Evolutionary conservation across 2,113 vertebrate genomes (phyloP).

Genomic region (Callospermophilus lateralis): DNA sequence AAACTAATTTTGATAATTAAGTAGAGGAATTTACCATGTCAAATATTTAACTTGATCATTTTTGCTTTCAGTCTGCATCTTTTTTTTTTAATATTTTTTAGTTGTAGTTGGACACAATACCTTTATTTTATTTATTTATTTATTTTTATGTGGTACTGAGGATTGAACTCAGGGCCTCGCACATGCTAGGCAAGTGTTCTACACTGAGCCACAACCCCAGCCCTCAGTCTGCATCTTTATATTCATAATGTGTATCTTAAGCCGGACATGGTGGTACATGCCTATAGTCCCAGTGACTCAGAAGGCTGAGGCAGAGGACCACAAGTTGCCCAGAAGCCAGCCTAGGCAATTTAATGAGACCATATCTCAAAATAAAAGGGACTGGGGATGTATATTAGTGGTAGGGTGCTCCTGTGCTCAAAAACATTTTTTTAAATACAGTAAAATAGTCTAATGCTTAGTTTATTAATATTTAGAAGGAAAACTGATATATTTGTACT

Average conservation of each 20-base stretch:
- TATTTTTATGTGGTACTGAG: no score
- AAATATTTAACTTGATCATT: background rate
- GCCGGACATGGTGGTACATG: background rate
- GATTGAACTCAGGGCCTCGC: no score
- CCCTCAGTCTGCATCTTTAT: no score
- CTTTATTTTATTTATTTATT: no score
- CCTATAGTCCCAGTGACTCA: background rate
- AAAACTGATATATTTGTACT: no score
- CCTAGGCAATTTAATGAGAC: background rate
- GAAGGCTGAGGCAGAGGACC: background rate
- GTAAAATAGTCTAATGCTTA: no score
- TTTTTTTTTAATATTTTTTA: no score
- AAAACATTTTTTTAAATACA: no score
- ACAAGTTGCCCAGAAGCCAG: background rate
- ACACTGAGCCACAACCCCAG: no score
- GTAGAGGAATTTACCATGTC: background rate
- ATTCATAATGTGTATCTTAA: background rate
- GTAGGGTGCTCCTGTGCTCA: background rate
- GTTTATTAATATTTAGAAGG: no score
- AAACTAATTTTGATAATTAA: slow-evolving; percentile 9
- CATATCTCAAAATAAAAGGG: background rate
- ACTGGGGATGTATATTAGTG: background rate
- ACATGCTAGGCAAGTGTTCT: no score
- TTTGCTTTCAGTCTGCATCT: background rate
- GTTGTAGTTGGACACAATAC: no score